Evolutionary conservation across 2,113 vertebrate species (phyloP), one percentile per base, ranked within the genome.

Genomic region (Tychaedon coryphoeus): DNA sequence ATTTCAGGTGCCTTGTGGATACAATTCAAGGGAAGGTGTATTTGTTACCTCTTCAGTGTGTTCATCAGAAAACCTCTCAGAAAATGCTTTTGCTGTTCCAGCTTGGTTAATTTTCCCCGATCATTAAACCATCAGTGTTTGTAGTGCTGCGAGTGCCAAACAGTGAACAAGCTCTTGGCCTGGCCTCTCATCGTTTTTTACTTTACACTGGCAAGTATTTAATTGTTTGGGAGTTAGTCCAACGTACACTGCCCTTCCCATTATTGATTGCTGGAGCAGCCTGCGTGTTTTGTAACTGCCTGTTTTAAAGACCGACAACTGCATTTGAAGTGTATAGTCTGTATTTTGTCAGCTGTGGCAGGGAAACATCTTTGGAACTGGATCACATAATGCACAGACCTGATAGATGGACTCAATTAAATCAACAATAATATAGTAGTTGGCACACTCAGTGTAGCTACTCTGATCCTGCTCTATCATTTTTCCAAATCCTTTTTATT

Each of bases 341-440:
- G 83, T 95, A 95, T 97, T 97, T 96, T 97, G 94, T 96, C 92
- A 94, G 95, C 89, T 96, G 94, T 71, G 86, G 95, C 95, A 96
- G 95, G 76, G 84, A 93, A 92, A 95, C 90, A 95, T 93, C 91
- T 97, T 79, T 92, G 81, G 91, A 96, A 94, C 61, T 78, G 93
- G 86, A 76, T 95, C 92, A 93, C 86, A 93, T 96, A 93, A 97
- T 79, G 93, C 77, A 91, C 81, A 90, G 93, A 95, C 81, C 73
- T 93, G 96, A 97, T 90, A 97, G 93, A 97, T 96, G 97, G 93
- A 96, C 96, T 97, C 89, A 93, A 92, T 91, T 79, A 90, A 96
- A 95, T 96, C 94, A 96, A 93, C 95, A 96, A 93, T 93, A 97
- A 97, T 96, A 78, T 87, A 96, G 81, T 69, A 71, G 81, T 96